Evolutionary conservation across 2,888 invertebrate genomes (phyloP).

Genomic region (Deroplatys truncata): DNA sequence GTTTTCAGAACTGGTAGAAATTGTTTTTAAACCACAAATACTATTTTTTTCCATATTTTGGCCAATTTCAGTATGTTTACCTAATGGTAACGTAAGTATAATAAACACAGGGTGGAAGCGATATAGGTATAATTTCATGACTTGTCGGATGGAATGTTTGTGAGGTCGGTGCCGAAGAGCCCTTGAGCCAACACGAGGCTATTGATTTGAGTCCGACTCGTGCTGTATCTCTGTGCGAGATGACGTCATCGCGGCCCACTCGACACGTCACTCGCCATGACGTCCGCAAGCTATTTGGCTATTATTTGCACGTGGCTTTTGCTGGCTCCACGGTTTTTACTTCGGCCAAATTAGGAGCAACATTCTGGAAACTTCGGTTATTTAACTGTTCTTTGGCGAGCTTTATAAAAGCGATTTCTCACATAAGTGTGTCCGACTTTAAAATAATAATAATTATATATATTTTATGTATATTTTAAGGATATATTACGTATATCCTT

Average conservation of each 20-base stretch:
- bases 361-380: neutral
- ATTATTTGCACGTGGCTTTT: neutral
- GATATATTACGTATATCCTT: no score
- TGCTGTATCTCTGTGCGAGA: neutral
- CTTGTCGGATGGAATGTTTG: neutral
- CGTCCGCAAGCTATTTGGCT: neutral
- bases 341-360: neutral
- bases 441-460: no score
- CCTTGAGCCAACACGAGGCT: neutral
- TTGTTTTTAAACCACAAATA: no score
- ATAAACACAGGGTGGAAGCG: no score
- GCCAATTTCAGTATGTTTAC: no score
- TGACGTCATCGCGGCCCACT: neutral
- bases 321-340: neutral
- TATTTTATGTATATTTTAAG: no score
- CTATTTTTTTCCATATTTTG: no score
- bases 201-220: neutral
- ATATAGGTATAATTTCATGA: no score
- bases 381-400: neutral
- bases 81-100: no score
- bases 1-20: no score
- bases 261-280: neutral
- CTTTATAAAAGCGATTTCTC: no score
- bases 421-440: no score
- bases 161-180: neutral